Conservation (phyloP, 92 coral and sea anemone species). For the Galaxea fascicularis region DNA sequence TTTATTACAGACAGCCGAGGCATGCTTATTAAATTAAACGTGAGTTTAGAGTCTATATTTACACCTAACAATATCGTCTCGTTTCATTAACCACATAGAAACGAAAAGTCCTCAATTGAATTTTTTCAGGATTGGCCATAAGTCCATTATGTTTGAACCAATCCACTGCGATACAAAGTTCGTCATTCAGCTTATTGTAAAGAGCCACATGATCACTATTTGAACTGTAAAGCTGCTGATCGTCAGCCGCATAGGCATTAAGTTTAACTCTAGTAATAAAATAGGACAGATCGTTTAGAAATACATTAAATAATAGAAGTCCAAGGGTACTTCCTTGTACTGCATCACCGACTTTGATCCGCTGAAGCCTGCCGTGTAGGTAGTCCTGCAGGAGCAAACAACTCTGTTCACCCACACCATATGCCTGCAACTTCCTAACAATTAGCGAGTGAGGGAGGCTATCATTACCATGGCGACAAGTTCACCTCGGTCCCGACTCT, state of each 20-base stretch:
- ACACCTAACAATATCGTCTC: slow-evolving; percentile 25
- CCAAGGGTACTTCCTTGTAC: slow-evolving; percentile 20
- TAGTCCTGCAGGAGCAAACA: too few relatives aligned
- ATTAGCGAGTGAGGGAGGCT: too few relatives aligned
- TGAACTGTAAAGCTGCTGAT: slow-evolving; percentile 33
- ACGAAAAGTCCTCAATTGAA: background rate
- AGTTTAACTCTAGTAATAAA: slow-evolving; percentile 21
- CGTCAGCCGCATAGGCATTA: slow-evolving; percentile 42
- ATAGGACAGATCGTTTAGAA: slow-evolving; percentile 29
- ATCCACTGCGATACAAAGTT: slow-evolving; percentile 19
- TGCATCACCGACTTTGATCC: too few relatives aligned
- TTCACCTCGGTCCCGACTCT: too few relatives aligned
- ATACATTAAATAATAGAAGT: slow-evolving; percentile 5
- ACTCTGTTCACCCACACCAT: too few relatives aligned
- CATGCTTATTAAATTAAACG: slow-evolving; percentile 42
- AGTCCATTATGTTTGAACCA: slow-evolving; percentile 37
- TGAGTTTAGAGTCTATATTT: slow-evolving; percentile 35
- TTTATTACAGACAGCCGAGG: slow-evolving; percentile 14
- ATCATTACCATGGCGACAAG: too few relatives aligned
- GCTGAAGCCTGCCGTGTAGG: too few relatives aligned
- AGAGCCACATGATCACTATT: slow-evolving; percentile 29
- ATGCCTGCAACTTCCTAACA: too few relatives aligned
- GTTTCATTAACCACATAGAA: background rate
- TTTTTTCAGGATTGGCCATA: slow-evolving; percentile 33
- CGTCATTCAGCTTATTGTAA: slow-evolving; percentile 20